Base-by-base conservation (phyloP, 2,888 invertebrate species). In the Drosophila recens region DNA sequence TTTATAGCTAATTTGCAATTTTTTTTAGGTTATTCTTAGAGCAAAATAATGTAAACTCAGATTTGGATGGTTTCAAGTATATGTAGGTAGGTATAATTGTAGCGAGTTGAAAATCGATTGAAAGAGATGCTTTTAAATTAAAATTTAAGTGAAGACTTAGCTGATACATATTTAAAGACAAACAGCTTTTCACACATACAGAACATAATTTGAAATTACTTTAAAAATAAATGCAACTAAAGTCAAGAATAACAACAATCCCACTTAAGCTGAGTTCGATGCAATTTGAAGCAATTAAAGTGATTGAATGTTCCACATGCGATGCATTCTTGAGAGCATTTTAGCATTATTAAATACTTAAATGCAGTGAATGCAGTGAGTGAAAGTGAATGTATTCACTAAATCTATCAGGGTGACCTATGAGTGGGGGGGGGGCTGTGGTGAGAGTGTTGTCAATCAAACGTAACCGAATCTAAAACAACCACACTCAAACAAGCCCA, bases 401-500 rank as follows among this genome's bases (percentile, higher is more conserved):
- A 13, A 42, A 23, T 13, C 15, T 23, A 51, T 33, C 42, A 15
- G 20, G n/a, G 15, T 34, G 23, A 34, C 9, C 34, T 11, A n/a
- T 51, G 38, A 9, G 38, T 20, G 17, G 17, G 42, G 17, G 38
- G n/a, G 17, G 17, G 42, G 17, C 23, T 34, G 46, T 8, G 36
- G 58, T 49, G 42, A 6, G 51, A 59, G 40, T 42, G 33, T 61
- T 61, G 61, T 52, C 62, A 62, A 62, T 62, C 62, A 57, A 62
- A 43, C 13, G 27, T 52, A 62, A 53, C 43, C 62, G 8, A 62
- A 45, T 62, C 53, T 36, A 53, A 62, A 52, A 53, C n/a, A 36
- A 62, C 62, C 62, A 43, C 62, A 62, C 27, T 17, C 53, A 62
- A 62, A 43, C 62, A 62, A 53, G 43, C 15, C 53, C 27, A 62